Base-by-base conservation (phyloP, 2,888 invertebrate genomes). In the Acanthosepion pharaonis region DNA sequence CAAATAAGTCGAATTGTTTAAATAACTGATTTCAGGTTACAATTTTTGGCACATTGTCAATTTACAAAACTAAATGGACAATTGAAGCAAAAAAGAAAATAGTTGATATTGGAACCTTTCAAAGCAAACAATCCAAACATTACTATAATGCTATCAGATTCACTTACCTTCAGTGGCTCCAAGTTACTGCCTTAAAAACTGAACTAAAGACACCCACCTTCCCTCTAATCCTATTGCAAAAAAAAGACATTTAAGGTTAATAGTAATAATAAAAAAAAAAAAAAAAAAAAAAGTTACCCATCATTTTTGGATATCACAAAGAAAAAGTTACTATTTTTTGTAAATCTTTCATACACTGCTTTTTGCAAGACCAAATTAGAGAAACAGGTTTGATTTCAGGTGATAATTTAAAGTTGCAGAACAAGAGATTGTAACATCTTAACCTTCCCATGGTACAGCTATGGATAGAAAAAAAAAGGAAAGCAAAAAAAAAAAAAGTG, bases 401-500 rank as follows among this genome's bases (percentile, higher is more conserved):
- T 42, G 42, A 18, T 55, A 8, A 8, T 78, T 28, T 25, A 78
- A 25, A 33, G n/a, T 78, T 78, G 59, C 4, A n/a, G 15, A 78
- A 78, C 15, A 78, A 33, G 51, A 51, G 15, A 51, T 42, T 42
- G 42, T 11, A 78, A n/a, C n/a, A 78, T n/a, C 33, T 78, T 33
- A 78, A n/a, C 78, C 20, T 78, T 78, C 78, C 78, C 78, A 78
- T 78, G 78, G 78, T 78, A 78, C 78, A 78, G 78, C 33, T 78
- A 78, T n/a, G 78, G 78, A n/a, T n/a, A 78, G n/a, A 78, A n/a
- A n/a, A 9, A 2, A 42, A 2, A 42, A 42, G 42, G 42, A 42
- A 42, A 42, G 42, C 42, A 15, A 11, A 33, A 33, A 33, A 33
- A 78, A 11, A 78, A 9, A n/a, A 18, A 78, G 33, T 78, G n/a